Conservation (phyloP, 2,888 invertebrate species). For the Mesorhabditis belari region DNA sequence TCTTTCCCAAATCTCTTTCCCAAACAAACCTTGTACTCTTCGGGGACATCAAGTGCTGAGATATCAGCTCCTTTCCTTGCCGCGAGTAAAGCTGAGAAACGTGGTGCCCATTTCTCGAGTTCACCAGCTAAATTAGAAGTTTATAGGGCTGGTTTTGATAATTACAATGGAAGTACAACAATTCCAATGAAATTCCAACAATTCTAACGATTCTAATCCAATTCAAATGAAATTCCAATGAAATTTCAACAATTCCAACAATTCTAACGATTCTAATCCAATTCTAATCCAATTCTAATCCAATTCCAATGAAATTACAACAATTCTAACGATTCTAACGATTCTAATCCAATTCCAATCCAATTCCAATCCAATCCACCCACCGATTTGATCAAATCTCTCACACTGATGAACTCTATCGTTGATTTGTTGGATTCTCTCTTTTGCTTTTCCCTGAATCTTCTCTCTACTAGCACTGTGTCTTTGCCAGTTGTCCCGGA, state of each 20-base stretch:
- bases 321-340: no score
- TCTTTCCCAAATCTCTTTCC: no score
- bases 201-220: no score
- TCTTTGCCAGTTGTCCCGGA: slow-evolving; percentile 9
- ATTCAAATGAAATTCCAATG: no score
- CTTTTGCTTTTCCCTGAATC: slow-evolving; percentile 4
- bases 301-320: no score
- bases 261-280: no score
- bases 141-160: not conserved
- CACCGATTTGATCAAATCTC: slow-evolving; percentile 3
- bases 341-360: no score
- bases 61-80: slow-evolving; percentile 72
- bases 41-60: slow-evolving; percentile 72
- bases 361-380: no score
- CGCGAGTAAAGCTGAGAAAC: slow-evolving; percentile 66
- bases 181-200: not conserved
- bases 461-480: slow-evolving; percentile 12
- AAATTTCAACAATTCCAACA: no score
- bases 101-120: slow-evolving; percentile 68
- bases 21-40: slow-evolving; percentile 65
- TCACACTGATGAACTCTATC: not conserved
- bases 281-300: no score
- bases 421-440: not conserved
- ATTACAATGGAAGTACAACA: slow-evolving; percentile 2
- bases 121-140: slow-evolving; percentile 56